Conservation (phyloP, 2,113 vertebrate genomes). For the Hyla sarda region DNA sequence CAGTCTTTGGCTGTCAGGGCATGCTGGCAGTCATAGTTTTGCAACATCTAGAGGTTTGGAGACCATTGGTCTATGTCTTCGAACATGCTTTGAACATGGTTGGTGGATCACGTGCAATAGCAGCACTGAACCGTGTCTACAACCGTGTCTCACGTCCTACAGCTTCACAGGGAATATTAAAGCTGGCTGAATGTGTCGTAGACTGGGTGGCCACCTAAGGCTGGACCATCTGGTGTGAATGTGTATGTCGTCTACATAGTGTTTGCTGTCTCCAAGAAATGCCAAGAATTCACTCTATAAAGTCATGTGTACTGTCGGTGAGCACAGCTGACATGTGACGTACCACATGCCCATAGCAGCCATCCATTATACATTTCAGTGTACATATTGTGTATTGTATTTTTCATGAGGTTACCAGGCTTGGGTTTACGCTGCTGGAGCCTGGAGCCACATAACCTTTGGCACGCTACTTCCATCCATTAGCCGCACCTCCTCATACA, state of each 20-base stretch:
- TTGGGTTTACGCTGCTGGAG: background rate
- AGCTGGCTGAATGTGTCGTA: background rate
- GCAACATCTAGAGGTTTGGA: no score
- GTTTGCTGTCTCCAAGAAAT: background rate
- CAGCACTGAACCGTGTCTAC: background rate
- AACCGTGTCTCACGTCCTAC: background rate
- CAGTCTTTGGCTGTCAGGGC: no score
- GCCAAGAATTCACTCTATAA: background rate
- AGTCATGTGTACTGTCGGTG: background rate
- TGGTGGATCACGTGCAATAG: background rate
- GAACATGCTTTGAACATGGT: background rate
- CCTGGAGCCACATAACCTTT: background rate
- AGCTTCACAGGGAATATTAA: background rate
- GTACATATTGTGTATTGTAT: background rate
- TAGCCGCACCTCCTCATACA: background rate
- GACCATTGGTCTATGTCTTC: no score
- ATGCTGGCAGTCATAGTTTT: no score
- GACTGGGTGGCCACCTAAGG: background rate
- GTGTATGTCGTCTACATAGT: background rate
- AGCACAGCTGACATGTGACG: constrained; percentile 15
- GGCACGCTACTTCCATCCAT: background rate
- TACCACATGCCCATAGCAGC: background rate
- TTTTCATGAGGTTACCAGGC: background rate
- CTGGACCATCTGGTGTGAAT: background rate
- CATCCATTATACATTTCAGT: background rate